Percentiles rank a stretch among this genome's conserved stretches.
phyloP scores from a whole-genome alignment of 1,140 invertebrate genomes.

The Pararge aegeria region DNA sequence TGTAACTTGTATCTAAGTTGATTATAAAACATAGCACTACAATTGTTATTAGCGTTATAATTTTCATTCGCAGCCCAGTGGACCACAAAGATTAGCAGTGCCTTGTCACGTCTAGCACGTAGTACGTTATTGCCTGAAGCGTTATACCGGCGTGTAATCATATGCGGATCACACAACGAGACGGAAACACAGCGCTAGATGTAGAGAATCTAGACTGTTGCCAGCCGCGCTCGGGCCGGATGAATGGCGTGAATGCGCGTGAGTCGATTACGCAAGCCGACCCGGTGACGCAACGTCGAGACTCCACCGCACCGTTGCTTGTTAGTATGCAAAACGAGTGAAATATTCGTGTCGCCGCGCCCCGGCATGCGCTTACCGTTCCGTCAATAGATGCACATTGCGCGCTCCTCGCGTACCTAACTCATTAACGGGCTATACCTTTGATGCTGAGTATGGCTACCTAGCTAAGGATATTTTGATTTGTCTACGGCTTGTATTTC shows the following conservation, averaged over 20 bases:
- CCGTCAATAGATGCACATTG: conserved; percentile 22
- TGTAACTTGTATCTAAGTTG: no score
- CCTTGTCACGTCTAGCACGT: no score
- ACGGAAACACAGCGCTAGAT: conserved; percentile 50
- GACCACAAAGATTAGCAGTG: no score
- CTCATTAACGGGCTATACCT: no score
- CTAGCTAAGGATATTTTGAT: no score
- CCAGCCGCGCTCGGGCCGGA: conserved; percentile 55
- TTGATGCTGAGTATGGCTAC: no score
- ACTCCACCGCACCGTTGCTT: conserved; percentile 58
- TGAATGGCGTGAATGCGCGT: conserved; percentile 62
- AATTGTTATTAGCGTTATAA: no score
- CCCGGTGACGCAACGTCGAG: conserved; percentile 62
- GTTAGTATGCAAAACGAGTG: conserved; percentile 70
- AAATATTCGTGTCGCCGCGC: conserved; percentile 54
- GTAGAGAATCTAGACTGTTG: conserved; percentile 53
- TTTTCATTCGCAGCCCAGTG: no score
- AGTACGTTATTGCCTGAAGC: no score
- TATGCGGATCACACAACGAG: conserved; percentile 40
- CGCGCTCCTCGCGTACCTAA: no score
- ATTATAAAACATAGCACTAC: no score
- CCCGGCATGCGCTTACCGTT: conserved; percentile 56
- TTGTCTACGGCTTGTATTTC: no score
- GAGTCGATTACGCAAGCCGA: conserved; percentile 59
- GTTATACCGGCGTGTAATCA: conserved; percentile 40